These are phyloP conservation scores for Hyla sarda DNA, from an alignment of 2,113 vertebrate species.

Conservation along the genomic window DNA sequence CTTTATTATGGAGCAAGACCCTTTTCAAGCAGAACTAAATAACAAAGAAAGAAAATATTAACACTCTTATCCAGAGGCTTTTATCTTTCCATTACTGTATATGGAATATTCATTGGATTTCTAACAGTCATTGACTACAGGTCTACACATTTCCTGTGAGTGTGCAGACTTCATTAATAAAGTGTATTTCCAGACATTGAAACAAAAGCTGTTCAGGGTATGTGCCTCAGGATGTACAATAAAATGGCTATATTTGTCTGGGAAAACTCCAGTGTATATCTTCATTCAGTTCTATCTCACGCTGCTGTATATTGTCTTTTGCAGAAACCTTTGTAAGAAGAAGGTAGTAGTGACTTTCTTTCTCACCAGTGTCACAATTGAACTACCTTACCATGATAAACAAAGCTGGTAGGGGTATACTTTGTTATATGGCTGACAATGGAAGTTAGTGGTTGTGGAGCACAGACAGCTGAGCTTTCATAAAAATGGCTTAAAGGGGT, in stretches of 20 bases:
- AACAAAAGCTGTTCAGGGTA: neutral
- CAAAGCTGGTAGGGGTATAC: neutral
- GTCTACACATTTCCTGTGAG: neutral
- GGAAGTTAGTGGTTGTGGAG: too few species aligned
- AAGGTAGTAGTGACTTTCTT: too few species aligned
- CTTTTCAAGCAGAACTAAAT: constrained; percentile 34
- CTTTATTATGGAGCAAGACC: constrained; percentile 24
- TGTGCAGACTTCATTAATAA: neutral
- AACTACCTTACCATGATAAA: too few species aligned
- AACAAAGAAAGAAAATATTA: constrained; percentile 18
- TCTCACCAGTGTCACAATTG: too few species aligned
- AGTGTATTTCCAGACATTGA: neutral
- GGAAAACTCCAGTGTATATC: neutral
- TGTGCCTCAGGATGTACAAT: neutral
- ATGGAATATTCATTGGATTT: neutral
- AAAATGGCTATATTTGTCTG: neutral
- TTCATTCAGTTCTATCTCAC: too few species aligned
- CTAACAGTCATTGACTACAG: neutral
- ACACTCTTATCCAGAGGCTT: neutral
- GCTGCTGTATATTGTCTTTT: too few species aligned
- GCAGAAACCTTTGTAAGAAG: too few species aligned
- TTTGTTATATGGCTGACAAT: too few species aligned
- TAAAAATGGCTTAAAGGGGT: too few species aligned
- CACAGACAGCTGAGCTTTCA: too few species aligned
- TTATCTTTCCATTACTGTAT: neutral